Percentiles rank a stretch among this genome's conserved stretches.
Conservation (phyloP, 2,797 vertebrate genomes). For the Mormyrops attenuatus region DNA sequence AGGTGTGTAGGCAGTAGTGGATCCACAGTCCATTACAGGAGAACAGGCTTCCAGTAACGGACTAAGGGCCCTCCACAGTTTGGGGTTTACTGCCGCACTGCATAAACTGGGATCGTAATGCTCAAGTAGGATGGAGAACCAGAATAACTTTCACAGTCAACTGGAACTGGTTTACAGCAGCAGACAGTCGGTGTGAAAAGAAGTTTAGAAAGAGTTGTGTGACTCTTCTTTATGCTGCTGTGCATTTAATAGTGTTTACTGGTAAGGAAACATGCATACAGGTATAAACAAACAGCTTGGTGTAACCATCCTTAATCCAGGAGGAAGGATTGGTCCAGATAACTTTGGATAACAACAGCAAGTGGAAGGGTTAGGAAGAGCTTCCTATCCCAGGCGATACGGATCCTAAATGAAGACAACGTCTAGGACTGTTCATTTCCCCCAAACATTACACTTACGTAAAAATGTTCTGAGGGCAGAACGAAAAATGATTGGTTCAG, state of each 20-base stretch:
- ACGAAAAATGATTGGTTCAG: background rate
- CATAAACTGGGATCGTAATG: background rate
- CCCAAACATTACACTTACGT: background rate
- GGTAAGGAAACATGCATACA: background rate
- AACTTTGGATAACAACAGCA: constrained; percentile 36
- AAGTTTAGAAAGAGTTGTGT: background rate
- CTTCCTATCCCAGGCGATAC: background rate
- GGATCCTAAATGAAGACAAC: background rate
- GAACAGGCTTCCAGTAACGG: background rate
- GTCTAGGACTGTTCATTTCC: background rate
- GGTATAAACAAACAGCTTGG: background rate
- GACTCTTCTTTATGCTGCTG: background rate
- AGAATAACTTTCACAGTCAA: background rate
- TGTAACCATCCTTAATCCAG: background rate
- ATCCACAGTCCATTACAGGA: background rate
- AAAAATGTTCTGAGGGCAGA: background rate
- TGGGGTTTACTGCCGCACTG: background rate
- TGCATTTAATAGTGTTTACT: background rate
- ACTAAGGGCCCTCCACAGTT: background rate
- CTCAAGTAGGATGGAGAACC: background rate
- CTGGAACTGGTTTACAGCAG: background rate
- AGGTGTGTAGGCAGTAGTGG: background rate
- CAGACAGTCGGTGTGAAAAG: background rate
- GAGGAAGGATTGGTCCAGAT: constrained; percentile 34
- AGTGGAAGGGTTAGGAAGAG: constrained; percentile 22